phyloP scores from a whole-genome alignment of 2,888 invertebrate genomes.

The Odontomyia ornata region DNA sequence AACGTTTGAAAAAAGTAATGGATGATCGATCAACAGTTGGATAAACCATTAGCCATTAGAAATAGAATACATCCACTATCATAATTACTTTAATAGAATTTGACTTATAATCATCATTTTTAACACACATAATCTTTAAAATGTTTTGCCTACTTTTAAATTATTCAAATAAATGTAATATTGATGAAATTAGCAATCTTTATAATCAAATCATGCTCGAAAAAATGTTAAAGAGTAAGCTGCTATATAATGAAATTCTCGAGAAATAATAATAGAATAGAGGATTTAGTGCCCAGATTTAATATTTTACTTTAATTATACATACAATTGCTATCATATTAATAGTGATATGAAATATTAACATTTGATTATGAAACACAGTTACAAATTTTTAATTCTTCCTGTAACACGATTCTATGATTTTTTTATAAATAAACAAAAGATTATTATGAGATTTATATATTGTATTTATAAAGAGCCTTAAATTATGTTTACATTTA shows the following conservation, averaged over 20 bases:
- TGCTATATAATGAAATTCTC: too few relatives aligned
- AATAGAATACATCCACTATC: neutral
- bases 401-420: neutral
- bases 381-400: neutral
- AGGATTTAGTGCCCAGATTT: neutral
- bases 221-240: neutral
- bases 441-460: constrained; percentile 7
- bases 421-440: constrained; percentile 7
- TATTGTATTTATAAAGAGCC: constrained; percentile 21
- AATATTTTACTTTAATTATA: neutral
- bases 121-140: constrained; percentile 10
- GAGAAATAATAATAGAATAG: too few relatives aligned
- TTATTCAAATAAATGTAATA: neutral
- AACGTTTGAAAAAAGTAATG: constrained; percentile 5
- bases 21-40: constrained; percentile 4
- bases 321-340: constrained; percentile 11
- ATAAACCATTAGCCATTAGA: neutral
- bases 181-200: neutral
- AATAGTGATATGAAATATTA: constrained; percentile 13
- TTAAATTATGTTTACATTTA: constrained; percentile 21
- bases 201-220: constrained; percentile 1
- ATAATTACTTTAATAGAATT: neutral
- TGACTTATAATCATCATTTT: neutral
- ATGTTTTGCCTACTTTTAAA: neutral
- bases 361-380: constrained; percentile 6